Evolutionary conservation across 1,140 invertebrate genomes (phyloP).

Genomic region (Hypothenemus hampei): DNA sequence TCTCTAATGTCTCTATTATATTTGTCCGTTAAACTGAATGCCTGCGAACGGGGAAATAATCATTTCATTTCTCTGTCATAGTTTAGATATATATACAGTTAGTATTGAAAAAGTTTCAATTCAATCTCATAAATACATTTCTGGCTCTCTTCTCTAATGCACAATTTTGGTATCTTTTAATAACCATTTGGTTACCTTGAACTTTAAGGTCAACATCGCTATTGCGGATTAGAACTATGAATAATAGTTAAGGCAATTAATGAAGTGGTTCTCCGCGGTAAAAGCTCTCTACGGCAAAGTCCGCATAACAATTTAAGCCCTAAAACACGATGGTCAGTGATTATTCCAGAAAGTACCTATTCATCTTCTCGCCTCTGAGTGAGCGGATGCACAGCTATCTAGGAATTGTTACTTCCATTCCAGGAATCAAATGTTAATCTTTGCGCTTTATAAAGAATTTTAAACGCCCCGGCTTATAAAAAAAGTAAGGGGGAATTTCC

Average conservation of each 20-base stretch:
- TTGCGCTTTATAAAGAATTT: too few species aligned
- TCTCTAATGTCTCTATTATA: conserved; percentile 11
- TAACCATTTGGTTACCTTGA: too few species aligned
- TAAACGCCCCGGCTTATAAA: too few species aligned
- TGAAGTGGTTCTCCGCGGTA: conserved; percentile 7
- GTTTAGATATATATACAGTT: neutral
- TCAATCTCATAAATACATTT: neutral
- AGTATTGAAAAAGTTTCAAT: too few species aligned
- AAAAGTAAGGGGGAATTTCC: too few species aligned
- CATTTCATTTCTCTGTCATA: neutral
- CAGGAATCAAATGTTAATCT: neutral
- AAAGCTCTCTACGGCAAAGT: conserved; percentile 2
- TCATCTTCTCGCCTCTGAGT: conserved; percentile 1
- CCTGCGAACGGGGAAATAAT: neutral
- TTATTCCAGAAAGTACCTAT: conserved; percentile 14
- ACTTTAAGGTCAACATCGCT: too few species aligned
- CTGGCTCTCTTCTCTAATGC: too few species aligned
- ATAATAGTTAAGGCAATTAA: conserved; percentile 9
- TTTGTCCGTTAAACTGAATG: conserved; percentile 3
- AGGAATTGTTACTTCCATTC: neutral
- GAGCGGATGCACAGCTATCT: neutral
- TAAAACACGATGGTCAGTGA: conserved; percentile 15
- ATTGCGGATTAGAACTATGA: conserved; percentile 13
- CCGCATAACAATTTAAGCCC: conserved; percentile 9
- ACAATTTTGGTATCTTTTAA: too few species aligned